Base-by-base conservation (phyloP, 1,140 invertebrate species). In the Calephelis virginiensis region DNA sequence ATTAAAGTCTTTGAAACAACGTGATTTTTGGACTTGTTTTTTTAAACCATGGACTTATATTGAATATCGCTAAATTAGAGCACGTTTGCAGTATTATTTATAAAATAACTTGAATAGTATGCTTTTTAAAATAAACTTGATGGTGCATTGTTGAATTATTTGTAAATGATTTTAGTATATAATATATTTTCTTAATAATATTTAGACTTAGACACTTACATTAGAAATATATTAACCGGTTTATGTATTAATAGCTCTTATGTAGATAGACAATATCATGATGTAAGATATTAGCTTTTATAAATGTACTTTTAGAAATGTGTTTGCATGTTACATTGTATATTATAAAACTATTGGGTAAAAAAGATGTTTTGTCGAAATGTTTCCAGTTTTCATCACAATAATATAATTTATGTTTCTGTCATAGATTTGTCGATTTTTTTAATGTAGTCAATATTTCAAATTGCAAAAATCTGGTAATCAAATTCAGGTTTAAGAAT, bases 71-170 rank as follows among this genome's bases (percentile, higher is more conserved):
- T 70, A 70, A 62, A 71, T 70, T 79, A 75, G 70, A 81, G 83
- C 82, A 86, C 82, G 82, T 77, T 65, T 81, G 77, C 82, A 88
- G 83, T 86, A 86, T 86, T 89, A 86, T 80, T 73, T 76, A 56
- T 76, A 71, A 66, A 67, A 71, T 73, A 61, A 43, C 67, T 68
- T 61, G 66, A 74, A 63, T 74, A 53, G 61, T 28, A 69, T 66
- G 71, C 74, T 77, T 78, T 75, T 75, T 78, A 68, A 68, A 75
- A 63, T 61, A 71, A 71, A 71, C 63, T 63, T 74, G 59, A 68
- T 76, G 75, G 73, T 81, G 77, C 77, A 76, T 80, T 77, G 61
- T 48, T 63, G 43, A 10, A 59, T 61, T 65, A 48, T 63, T 63
- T 68, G 61, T 66, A 59, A 66, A 70, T 63, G 73, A 61, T 60